phyloP scores from a whole-genome alignment of 2,797 vertebrate species.

The Gallinago nigripennis region DNA sequence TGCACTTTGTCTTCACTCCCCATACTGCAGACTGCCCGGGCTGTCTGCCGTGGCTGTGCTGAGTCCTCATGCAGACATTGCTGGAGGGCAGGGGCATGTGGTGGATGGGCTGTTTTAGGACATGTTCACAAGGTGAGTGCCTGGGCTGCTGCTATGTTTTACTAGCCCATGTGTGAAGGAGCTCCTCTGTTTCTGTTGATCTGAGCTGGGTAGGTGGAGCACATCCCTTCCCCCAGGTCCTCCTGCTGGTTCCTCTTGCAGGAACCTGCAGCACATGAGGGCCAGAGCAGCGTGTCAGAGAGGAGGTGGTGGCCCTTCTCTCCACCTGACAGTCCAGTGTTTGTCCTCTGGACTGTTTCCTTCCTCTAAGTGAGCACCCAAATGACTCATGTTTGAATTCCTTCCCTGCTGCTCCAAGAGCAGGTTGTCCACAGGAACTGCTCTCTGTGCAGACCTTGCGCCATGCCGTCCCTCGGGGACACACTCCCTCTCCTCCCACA shows the following conservation, averaged over 20 bases:
- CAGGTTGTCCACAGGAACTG: not conserved
- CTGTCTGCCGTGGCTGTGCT: not conserved
- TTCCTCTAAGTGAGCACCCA: not conserved
- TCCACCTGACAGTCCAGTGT: not conserved
- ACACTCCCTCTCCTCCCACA: not conserved
- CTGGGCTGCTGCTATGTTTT: not conserved
- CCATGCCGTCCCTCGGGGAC: not conserved
- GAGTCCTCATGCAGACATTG: not conserved
- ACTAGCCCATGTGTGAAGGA: fast-evolving
- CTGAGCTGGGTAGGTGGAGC: not conserved
- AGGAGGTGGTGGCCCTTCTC: not conserved
- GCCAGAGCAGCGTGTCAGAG: not conserved
- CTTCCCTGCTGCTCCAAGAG: not conserved
- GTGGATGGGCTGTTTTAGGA: not conserved
- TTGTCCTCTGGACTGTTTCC: not conserved
- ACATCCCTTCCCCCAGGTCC: not conserved
- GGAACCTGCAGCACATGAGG: fast-evolving
- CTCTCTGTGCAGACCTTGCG: not conserved
- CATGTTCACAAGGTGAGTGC: not conserved
- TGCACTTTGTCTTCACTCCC: not conserved
- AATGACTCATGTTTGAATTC: not conserved
- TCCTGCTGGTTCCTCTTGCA: not conserved
- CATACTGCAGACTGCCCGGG: fast-evolving
- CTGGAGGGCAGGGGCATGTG: not conserved
- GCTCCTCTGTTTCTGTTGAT: not conserved